phyloP scores from a whole-genome alignment of 2,113 vertebrate species.

The Chrysemys picta region DNA sequence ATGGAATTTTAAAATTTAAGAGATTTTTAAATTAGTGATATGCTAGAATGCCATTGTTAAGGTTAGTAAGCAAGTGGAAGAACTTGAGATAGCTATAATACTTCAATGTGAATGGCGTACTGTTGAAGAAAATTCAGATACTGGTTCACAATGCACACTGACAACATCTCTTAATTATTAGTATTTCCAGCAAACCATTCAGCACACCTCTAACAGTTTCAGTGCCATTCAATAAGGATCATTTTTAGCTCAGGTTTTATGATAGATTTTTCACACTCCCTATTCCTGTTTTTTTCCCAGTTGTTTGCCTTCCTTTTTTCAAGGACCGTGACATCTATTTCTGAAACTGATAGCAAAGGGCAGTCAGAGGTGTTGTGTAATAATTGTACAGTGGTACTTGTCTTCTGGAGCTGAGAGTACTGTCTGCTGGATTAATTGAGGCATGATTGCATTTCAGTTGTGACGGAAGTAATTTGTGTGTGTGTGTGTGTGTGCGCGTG shows the following conservation, averaged over 20 bases:
- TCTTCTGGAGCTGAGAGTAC: neutral
- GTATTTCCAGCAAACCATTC: neutral
- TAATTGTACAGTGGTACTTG: neutral
- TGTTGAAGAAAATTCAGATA: neutral
- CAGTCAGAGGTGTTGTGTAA: neutral
- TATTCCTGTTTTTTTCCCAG: neutral
- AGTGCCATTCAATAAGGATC: neutral
- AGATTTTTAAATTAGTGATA: neutral
- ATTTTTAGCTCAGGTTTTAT: neutral
- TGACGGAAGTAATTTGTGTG: neutral
- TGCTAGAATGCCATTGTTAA: neutral
- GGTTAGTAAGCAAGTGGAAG: neutral
- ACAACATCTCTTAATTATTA: neutral
- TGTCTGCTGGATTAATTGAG: neutral
- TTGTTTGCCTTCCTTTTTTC: neutral
- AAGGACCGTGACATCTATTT: neutral
- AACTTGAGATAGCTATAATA: neutral
- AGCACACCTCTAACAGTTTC: neutral
- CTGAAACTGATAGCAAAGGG: neutral
- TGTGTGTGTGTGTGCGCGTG: rapidly evolving
- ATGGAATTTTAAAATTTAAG: neutral
- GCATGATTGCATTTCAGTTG: neutral
- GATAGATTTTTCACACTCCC: neutral
- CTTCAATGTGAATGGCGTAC: neutral
- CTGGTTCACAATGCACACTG: neutral